Conservation (phyloP, 2,888 invertebrate species). For the Phania funesta region DNA sequence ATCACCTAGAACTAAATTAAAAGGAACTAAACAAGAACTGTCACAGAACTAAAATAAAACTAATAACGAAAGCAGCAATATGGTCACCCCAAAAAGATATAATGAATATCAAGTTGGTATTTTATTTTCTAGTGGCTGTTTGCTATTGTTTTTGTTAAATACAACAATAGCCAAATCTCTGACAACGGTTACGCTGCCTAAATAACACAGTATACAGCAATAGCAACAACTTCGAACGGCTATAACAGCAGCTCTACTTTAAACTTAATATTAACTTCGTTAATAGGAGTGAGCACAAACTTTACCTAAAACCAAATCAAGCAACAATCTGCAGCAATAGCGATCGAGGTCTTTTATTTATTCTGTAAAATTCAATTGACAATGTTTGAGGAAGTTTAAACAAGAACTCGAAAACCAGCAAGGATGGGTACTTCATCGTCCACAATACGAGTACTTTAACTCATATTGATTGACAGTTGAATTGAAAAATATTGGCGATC, state of each 20-base stretch:
- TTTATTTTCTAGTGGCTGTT: conserved; percentile 27
- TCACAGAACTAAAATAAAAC: too few species aligned
- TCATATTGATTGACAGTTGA: conserved; percentile 80
- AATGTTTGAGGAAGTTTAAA: conserved; percentile 52
- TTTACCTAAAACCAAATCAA: conserved; percentile 7
- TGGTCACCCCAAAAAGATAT: too few species aligned
- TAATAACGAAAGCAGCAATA: too few species aligned
- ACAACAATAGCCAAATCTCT: conserved; percentile 6
- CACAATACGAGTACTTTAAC: conserved; percentile 72
- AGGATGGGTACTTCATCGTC: conserved; percentile 50
- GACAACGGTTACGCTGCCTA: conserved; percentile 4
- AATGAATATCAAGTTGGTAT: not conserved
- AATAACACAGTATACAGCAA: conserved; percentile 2
- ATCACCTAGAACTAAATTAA: too few species aligned
- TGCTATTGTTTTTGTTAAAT: conserved; percentile 43
- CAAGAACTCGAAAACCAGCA: conserved; percentile 2
- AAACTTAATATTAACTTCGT: conserved; percentile 37
- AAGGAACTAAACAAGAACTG: too few species aligned
- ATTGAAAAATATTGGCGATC: conserved; percentile 78
- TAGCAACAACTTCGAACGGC: not conserved
- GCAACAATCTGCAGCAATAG: not conserved
- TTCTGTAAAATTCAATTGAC: conserved; percentile 52
- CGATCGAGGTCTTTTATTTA: conserved; percentile 8
- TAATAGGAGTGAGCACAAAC: not conserved
- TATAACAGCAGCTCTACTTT: not conserved